Conservation (phyloP, 2,888 invertebrate genomes). For the Eubasilissa splendida region DNA sequence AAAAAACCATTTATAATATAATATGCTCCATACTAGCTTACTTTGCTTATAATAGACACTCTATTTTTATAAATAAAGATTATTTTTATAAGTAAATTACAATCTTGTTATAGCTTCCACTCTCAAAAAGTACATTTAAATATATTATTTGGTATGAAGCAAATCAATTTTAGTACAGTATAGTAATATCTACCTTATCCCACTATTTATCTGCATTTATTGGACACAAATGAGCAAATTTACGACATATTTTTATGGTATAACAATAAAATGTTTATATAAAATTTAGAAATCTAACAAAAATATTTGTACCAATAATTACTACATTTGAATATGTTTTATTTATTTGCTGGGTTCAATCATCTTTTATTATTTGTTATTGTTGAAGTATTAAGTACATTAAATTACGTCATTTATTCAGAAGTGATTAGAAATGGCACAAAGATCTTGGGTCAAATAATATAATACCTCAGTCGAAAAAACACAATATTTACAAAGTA, state of each 20-base stretch:
- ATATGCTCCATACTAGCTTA: constrained; percentile 19
- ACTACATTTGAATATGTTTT: constrained; percentile 16
- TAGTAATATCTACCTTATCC: constrained; percentile 28
- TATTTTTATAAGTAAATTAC: constrained; percentile 25
- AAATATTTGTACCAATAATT: constrained; percentile 39
- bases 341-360: background rate
- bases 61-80: constrained; percentile 34
- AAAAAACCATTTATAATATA: constrained; percentile 22
- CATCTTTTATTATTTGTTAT: constrained; percentile 1
- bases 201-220: constrained; percentile 17
- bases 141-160: constrained; percentile 48
- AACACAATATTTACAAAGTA: constrained; percentile 25
- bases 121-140: constrained; percentile 31
- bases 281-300: constrained; percentile 44
- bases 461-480: constrained; percentile 24
- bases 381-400: constrained; percentile 15
- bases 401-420: background rate
- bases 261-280: constrained; percentile 35
- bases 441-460: constrained; percentile 23
- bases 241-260: constrained; percentile 17
- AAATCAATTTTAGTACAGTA: constrained; percentile 25
- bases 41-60: constrained; percentile 32
- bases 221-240: constrained; percentile 40
- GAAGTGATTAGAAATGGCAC: constrained; percentile 9
- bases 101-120: constrained; percentile 24